Evolutionary conservation across 1,140 invertebrate genomes (phyloP), one percentile per base, ranked within the genome.

Genomic region (Brachionus manjavacas): DNA sequence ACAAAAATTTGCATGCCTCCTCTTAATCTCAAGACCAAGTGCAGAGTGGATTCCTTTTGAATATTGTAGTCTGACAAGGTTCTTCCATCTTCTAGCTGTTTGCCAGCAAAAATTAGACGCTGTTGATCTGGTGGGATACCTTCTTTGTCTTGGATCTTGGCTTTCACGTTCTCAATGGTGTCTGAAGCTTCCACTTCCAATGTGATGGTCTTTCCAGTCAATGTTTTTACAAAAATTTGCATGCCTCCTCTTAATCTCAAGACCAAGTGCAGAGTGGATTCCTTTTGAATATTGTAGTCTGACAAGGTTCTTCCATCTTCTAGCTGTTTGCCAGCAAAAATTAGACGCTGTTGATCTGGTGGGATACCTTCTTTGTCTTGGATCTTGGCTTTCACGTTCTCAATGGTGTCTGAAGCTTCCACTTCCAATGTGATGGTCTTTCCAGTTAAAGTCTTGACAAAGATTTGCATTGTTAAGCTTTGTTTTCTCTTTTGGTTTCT

Each of bases 351-450:
- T 79, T 84, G 84, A 78, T 84, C 84, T 43, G 84, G 84, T 9
- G 84, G 84, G 12, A 84, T 84, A 8, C 88, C 94, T 87, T 92
- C 92, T 85, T 92, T 92, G 85, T 93, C 92, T 89, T 95, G 94
- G 87, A 96, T 95, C 88, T 96, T 95, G 20, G 94, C 93, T 89
- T 96, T 96, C 1, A 96, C 94, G 93, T 96, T 95, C 90, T 96
- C 94, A 41, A 84, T 84, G 9, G 84, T 84, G 39, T 84, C 84
- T 7, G 70, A 76, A 23, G 70, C 31, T 68, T 84, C 84, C 4
- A 84, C 84, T 41, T 84, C 46, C n/a, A 84, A 49, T 12, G 70
- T 84, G n/a, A 84, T 60, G 7, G 70, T 84, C 20, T 84, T 84
- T 20, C 83, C 83, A 43, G 83, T 84, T 31, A 84, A 23, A 2